These are phyloP conservation scores for Ligdia adustata DNA, from an alignment of 2,888 invertebrate species.

Conservation along the genomic window DNA sequence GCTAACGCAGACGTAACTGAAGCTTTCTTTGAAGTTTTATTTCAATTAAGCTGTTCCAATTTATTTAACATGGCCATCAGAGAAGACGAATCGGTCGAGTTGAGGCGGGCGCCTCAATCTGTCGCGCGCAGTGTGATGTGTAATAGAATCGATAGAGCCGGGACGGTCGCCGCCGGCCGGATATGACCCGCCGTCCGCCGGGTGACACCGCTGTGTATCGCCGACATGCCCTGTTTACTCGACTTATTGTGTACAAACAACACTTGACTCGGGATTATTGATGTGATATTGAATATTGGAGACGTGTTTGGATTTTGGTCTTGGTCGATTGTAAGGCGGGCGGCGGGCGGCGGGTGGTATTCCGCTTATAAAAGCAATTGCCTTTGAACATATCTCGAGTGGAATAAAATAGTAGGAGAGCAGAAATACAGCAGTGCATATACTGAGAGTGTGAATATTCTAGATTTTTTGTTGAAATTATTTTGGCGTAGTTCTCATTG, in stretches of 20 bases:
- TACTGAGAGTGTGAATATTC: too few species aligned
- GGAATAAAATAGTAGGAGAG: too few species aligned
- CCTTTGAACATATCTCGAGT: too few species aligned
- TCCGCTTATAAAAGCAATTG: slow-evolving; percentile 1
- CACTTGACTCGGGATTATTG: slow-evolving; percentile 49
- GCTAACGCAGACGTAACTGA: neutral
- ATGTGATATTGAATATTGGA: slow-evolving; percentile 40
- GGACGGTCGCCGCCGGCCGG: slow-evolving; percentile 62
- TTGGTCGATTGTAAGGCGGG: slow-evolving; percentile 1
- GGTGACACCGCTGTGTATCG: slow-evolving; percentile 64
- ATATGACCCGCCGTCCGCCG: slow-evolving; percentile 74
- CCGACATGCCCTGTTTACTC: slow-evolving; percentile 61
- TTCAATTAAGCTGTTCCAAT: slow-evolving; percentile 21
- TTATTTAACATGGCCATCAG: slow-evolving; percentile 20
- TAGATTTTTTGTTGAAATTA: too few species aligned
- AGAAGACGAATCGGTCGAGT: slow-evolving; percentile 48
- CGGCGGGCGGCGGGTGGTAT: too few species aligned
- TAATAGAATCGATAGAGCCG: slow-evolving; percentile 75
- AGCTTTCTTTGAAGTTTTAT: slow-evolving; percentile 5
- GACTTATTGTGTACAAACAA: slow-evolving; percentile 64
- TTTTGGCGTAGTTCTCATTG: too few species aligned
- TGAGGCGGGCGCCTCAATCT: slow-evolving; percentile 62
- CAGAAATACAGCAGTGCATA: too few species aligned
- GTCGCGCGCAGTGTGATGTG: slow-evolving; percentile 69
- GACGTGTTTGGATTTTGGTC: slow-evolving; percentile 22